These are phyloP conservation scores for Catharus fuscescens DNA, from an alignment of 2,113 vertebrate species.

Conservation along the genomic window DNA sequence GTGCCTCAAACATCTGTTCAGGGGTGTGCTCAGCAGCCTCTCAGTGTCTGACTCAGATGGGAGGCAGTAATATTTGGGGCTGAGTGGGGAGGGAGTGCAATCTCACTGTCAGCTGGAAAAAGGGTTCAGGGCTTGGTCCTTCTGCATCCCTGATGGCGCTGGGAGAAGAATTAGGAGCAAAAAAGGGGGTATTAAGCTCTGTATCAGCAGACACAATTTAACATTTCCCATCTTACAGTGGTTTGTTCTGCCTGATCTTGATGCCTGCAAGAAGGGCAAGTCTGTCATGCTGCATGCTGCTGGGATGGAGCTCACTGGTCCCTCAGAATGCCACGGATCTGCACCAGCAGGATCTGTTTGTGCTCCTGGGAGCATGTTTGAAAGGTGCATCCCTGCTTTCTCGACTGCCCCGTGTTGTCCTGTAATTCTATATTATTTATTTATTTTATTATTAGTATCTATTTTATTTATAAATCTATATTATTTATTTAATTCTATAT, in stretches of 20 bases:
- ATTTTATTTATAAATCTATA: too few relatives aligned
- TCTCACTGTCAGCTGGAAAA: background rate
- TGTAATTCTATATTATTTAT: background rate
- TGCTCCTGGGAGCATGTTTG: background rate
- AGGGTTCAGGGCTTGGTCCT: background rate
- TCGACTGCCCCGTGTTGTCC: background rate
- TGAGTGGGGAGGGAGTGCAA: background rate
- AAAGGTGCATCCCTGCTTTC: background rate
- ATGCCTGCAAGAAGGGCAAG: background rate
- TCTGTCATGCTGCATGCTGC: background rate
- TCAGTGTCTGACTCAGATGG: background rate
- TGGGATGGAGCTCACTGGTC: background rate
- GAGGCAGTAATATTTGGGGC: background rate
- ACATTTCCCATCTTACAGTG: background rate
- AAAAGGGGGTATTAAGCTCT: background rate
- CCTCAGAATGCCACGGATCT: fast-evolving
- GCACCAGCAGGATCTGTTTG: background rate
- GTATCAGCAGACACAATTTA: background rate
- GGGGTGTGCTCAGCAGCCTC: background rate
- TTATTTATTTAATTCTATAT: too few relatives aligned
- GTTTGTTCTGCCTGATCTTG: background rate
- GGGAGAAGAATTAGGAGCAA: background rate
- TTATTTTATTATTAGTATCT: too few relatives aligned
- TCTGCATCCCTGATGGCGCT: background rate
- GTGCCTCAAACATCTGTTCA: background rate